Conservation (phyloP, 2,113 vertebrate species). For the Pardalotus punctatus region DNA sequence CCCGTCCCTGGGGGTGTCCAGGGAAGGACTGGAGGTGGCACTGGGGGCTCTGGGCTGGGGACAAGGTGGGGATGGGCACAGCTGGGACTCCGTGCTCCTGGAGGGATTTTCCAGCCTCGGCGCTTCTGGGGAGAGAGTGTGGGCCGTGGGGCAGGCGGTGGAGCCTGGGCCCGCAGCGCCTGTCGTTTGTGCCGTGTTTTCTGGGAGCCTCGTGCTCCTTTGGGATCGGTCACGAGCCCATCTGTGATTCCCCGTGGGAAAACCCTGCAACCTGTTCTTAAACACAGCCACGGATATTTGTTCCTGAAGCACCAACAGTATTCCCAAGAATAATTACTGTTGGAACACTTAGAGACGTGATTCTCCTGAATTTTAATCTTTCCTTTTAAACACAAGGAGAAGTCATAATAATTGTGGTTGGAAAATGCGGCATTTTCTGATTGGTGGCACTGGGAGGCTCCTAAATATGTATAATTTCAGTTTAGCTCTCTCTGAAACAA, state of each 20-base stretch:
- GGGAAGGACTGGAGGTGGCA: neutral
- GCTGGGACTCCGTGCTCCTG: fast-evolving
- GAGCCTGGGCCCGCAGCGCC: neutral
- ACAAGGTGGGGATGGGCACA: too few relatives aligned
- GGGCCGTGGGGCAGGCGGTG: neutral
- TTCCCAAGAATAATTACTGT: neutral
- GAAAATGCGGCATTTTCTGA: neutral
- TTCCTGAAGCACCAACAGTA: neutral
- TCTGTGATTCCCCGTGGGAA: neutral
- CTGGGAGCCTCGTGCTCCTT: neutral
- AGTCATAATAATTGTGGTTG: neutral
- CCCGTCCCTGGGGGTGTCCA: neutral
- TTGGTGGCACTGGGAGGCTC: neutral
- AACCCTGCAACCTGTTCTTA: neutral
- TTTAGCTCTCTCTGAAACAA: neutral
- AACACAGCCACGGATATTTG: neutral
- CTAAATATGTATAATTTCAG: neutral
- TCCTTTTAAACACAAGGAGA: neutral
- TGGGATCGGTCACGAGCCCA: neutral
- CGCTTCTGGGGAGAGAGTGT: neutral
- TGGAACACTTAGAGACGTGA: neutral
- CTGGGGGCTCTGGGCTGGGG: too few relatives aligned
- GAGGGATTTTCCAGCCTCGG: neutral
- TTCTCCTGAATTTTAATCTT: neutral
- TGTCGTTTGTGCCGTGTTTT: neutral